Evolutionary conservation across 2,113 vertebrate species (phyloP).

Genomic region (Petroica traversi): DNA sequence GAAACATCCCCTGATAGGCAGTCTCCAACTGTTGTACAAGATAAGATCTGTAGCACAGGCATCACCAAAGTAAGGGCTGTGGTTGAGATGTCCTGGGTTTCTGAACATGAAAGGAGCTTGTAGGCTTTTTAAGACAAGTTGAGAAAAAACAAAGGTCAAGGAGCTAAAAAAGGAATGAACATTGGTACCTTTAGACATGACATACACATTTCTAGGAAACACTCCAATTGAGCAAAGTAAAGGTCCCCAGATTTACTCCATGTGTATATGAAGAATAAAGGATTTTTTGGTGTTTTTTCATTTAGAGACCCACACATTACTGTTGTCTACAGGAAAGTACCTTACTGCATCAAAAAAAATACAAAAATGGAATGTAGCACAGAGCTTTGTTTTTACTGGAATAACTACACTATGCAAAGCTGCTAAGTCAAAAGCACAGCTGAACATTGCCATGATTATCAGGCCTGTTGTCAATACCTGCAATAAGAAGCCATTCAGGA

Average conservation of each 20-base stretch:
- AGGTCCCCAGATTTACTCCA: not conserved
- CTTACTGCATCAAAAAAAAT: not conserved
- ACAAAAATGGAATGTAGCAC: not conserved
- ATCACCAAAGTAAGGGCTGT: constrained; percentile 79
- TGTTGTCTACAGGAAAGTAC: not conserved
- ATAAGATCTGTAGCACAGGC: constrained; percentile 88
- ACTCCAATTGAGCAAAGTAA: not conserved
- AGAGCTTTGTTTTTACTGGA: not conserved
- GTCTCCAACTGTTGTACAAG: constrained; percentile 79
- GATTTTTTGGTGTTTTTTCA: not conserved
- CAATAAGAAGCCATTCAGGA: not conserved
- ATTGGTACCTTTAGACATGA: not conserved
- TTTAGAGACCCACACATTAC: not conserved
- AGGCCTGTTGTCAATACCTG: fast-evolving
- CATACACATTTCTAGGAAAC: not conserved
- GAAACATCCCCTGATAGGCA: constrained; percentile 70
- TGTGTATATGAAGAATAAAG: not conserved
- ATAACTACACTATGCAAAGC: not conserved
- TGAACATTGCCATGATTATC: not conserved
- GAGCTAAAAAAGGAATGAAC: not conserved
- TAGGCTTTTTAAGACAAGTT: constrained; percentile 71
- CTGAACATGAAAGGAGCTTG: constrained; percentile 74
- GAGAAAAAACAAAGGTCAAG: not conserved
- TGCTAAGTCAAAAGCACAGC: not conserved
- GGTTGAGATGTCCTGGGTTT: constrained; percentile 53